These are phyloP conservation scores for Enteromius treurensis DNA, from an alignment of 2,797 vertebrate genomes.

Conservation along the genomic window DNA sequence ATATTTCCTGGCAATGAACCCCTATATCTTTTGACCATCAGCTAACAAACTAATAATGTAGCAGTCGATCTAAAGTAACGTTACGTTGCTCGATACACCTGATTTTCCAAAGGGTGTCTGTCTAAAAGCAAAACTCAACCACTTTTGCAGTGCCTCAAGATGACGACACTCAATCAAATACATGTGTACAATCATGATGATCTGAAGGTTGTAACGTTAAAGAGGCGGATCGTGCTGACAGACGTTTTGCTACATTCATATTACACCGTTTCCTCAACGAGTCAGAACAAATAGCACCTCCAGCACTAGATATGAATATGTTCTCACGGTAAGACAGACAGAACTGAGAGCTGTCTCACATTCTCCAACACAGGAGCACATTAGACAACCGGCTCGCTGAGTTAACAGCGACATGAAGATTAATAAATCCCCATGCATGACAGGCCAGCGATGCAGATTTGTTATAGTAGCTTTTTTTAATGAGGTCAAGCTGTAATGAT, in stretches of 20 bases:
- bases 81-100: not conserved
- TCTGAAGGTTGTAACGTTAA: conserved; percentile 6
- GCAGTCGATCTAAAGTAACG: not conserved
- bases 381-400: conserved; percentile 4
- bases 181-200: not conserved
- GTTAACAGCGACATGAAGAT: not conserved
- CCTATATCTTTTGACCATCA: not conserved
- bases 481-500: not conserved
- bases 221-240: conserved; percentile 17
- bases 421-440: not conserved
- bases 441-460: not conserved
- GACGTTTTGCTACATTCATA: not conserved
- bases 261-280: not conserved
- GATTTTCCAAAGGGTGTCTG: not conserved
- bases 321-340: conserved; percentile 17
- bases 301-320: not conserved
- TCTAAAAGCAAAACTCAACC: not conserved
- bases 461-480: not conserved
- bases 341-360: conserved; percentile 6
- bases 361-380: conserved; percentile 7
- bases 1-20: not conserved
- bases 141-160: not conserved
- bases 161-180: not conserved
- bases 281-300: conserved; percentile 20
- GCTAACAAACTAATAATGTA: not conserved